A percentile compares a stretch with the other conserved stretches of the same genome.
Evolutionary conservation across 1,140 invertebrate species (phyloP).

Genomic region (Stegodyphus mimosarum): DNA sequence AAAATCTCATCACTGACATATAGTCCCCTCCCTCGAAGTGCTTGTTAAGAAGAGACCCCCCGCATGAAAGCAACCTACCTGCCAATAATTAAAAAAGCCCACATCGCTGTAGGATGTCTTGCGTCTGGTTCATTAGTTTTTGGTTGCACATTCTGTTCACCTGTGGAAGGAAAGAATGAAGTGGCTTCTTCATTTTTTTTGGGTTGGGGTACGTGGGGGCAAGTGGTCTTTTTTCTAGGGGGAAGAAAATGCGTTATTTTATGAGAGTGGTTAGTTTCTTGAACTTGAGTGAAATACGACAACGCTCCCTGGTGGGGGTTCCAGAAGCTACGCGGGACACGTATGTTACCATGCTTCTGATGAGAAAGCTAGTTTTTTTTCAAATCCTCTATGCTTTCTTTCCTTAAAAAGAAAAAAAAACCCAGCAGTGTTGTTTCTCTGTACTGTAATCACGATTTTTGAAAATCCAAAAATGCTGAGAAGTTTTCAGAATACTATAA

Average conservation of each 20-base stretch:
- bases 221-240: neutral
- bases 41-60: conserved; percentile 55
- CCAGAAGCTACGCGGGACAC: conserved; percentile 43
- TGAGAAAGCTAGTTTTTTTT: conserved; percentile 7
- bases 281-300: conserved; percentile 55
- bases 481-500: no score
- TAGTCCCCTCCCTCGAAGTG: conserved; percentile 9
- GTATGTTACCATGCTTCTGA: conserved; percentile 10
- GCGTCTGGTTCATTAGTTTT: conserved; percentile 53
- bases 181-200: neutral
- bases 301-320: conserved; percentile 23
- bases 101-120: conserved; percentile 20
- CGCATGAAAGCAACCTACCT: conserved; percentile 18
- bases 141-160: conserved; percentile 19
- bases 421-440: no score
- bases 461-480: no score
- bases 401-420: no score
- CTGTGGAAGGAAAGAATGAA: conserved; percentile 24
- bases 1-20: neutral
- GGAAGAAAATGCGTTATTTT: conserved; percentile 51
- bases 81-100: conserved; percentile 48
- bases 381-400: no score
- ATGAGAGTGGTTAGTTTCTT: conserved; percentile 53
- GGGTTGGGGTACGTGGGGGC: neutral
- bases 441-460: no score